Evolutionary conservation across 30 jellyfish, hydroid and myxozoan genomes (phyloP).

Genomic region (Euphysa ruthae): DNA sequence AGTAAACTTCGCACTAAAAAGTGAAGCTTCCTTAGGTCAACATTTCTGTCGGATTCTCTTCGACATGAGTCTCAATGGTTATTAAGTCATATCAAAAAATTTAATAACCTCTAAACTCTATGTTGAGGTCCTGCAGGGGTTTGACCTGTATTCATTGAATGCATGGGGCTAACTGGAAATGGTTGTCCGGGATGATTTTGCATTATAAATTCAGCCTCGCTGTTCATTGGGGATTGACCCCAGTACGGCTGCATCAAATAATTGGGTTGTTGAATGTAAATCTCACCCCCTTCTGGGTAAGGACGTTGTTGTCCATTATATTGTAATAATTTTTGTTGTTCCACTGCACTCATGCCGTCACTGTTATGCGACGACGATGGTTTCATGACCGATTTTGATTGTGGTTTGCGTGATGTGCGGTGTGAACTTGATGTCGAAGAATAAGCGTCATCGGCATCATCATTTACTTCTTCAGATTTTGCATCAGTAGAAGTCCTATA

Average conservation of each 20-base stretch:
- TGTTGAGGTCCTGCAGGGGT: too few species aligned
- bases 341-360: not conserved
- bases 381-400: not conserved
- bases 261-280: not conserved
- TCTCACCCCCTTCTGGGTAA: slow-evolving; percentile 25
- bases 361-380: not conserved
- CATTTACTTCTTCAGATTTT: slow-evolving; percentile 33
- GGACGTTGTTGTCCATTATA: slow-evolving; percentile 1
- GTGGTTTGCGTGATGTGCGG: slow-evolving; percentile 28
- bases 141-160: too few species aligned
- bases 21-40: too few species aligned
- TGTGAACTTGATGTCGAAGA: slow-evolving; percentile 22
- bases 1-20: too few species aligned
- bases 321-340: slow-evolving; percentile 18
- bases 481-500: slow-evolving; percentile 17
- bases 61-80: too few species aligned
- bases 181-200: too few species aligned
- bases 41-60: too few species aligned
- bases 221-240: not conserved
- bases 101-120: too few species aligned
- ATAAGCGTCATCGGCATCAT: slow-evolving; percentile 30
- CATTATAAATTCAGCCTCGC: slow-evolving; percentile 6
- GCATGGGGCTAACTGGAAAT: too few species aligned
- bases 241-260: not conserved
- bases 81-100: too few species aligned